A percentile compares a stretch with the other conserved stretches of the same genome.
Evolutionary conservation across 2,888 invertebrate genomes (phyloP).

Genomic region (Neoitamus cyanurus): DNA sequence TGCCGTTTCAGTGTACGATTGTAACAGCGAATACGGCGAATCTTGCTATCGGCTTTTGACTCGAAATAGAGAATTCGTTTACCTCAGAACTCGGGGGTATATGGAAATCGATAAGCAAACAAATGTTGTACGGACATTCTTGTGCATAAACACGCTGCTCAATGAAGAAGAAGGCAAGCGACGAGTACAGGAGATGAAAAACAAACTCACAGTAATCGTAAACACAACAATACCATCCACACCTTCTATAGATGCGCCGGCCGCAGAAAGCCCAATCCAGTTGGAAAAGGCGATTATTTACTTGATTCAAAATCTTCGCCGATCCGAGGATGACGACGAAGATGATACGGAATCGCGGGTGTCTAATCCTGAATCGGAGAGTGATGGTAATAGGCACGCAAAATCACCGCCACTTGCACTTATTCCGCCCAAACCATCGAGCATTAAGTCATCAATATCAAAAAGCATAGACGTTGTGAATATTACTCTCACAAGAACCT

Average conservation of each 20-base stretch:
- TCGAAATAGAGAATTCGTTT: conserved; percentile 86
- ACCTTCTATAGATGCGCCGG: conserved; percentile 64
- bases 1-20: conserved; percentile 79
- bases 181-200: conserved; percentile 83
- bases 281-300: conserved; percentile 79
- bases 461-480: conserved; percentile 66
- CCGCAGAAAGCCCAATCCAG: conserved; percentile 77
- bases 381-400: conserved; percentile 53
- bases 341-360: conserved; percentile 51
- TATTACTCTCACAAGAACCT: conserved; percentile 60
- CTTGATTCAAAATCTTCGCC: conserved; percentile 70
- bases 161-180: conserved; percentile 79
- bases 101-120: conserved; percentile 82
- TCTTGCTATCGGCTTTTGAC: conserved; percentile 88
- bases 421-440: conserved; percentile 64
- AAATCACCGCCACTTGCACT: conserved; percentile 64
- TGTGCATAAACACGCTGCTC: conserved; percentile 84
- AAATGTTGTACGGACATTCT: conserved; percentile 84
- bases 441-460: conserved; percentile 64
- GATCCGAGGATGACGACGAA: conserved; percentile 56
- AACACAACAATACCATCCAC: conserved; percentile 67
- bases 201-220: conserved; percentile 78
- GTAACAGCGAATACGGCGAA: conserved; percentile 82
- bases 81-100: conserved; percentile 84
- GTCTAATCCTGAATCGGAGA: conserved; percentile 20